Conservation (phyloP, 2,888 invertebrate genomes). For the Scaptomyza caliginosa region DNA sequence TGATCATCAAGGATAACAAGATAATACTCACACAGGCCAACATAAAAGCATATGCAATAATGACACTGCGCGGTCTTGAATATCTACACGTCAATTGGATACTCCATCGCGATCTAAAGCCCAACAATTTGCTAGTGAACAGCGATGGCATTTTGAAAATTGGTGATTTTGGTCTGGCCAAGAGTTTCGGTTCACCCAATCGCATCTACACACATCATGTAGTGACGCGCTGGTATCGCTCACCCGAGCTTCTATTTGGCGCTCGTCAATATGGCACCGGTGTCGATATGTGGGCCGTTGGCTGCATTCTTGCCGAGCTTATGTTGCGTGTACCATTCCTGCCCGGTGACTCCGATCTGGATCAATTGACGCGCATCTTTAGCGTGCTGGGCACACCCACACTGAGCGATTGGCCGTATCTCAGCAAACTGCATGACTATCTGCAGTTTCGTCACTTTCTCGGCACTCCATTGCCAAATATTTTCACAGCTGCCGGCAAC, state of each 20-base stretch:
- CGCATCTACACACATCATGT: conserved; percentile 99
- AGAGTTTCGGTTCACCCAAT: conserved; percentile 98
- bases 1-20: conserved; percentile 93
- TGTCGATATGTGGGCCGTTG: conserved; percentile 99
- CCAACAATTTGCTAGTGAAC: conserved; percentile 98
- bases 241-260: conserved; percentile 97
- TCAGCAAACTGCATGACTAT: conserved; percentile 93
- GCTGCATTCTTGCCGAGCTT: conserved; percentile 98
- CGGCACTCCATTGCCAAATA: conserved; percentile 93
- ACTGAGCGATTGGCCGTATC: conserved; percentile 95
- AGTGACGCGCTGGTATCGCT: conserved; percentile 97
- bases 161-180: conserved; percentile 99
- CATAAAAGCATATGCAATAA: conserved; percentile 97
- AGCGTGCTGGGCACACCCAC: conserved; percentile 97
- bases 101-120: conserved; percentile 98
- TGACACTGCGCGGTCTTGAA: conserved; percentile 96
- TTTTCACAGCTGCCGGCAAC: conserved; percentile 97
- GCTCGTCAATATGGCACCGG: conserved; percentile 97
- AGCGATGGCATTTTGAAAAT: conserved; percentile 96
- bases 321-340: conserved; percentile 95
- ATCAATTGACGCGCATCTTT: conserved; percentile 97
- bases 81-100: conserved; percentile 98
- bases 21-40: conserved; percentile 95
- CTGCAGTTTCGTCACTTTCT: conserved; percentile 95
- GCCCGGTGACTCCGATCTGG: conserved; percentile 98